Evolutionary conservation across 2,113 vertebrate genomes (phyloP).

Genomic region (Calypte anna): DNA sequence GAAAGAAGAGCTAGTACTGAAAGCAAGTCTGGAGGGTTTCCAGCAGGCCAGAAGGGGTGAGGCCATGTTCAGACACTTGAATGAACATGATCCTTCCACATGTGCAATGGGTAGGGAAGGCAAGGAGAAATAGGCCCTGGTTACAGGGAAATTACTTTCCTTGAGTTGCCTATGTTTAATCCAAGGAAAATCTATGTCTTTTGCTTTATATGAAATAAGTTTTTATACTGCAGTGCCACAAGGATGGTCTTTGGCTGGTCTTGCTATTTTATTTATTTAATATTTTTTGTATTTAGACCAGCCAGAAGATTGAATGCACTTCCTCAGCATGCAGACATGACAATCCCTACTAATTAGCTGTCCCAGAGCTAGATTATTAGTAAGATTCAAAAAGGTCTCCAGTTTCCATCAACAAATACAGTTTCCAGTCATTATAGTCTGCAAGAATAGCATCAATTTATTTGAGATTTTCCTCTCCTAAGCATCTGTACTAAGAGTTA

Average conservation of each 20-base stretch:
- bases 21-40: not conserved
- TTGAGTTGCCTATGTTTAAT: not conserved
- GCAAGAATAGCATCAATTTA: constrained; percentile 41
- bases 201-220: not conserved
- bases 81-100: not conserved
- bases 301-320: not conserved
- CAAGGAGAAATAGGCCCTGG: not conserved
- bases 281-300: not conserved
- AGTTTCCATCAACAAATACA: constrained; percentile 63
- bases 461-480: constrained; percentile 57
- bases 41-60: not conserved
- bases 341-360: constrained; percentile 52
- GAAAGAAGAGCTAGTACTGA: not conserved
- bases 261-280: not conserved
- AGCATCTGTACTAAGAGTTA: constrained; percentile 56
- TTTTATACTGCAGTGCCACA: not conserved
- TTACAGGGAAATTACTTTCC: not conserved
- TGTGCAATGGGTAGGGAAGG: not conserved
- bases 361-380: constrained; percentile 57
- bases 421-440: constrained; percentile 54
- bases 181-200: not conserved
- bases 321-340: constrained; percentile 37
- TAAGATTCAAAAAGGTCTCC: constrained; percentile 44
- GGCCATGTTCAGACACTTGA: not conserved
- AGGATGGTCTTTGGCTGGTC: not conserved